Percentiles rank a stretch among this genome's conserved stretches.
phyloP scores from a whole-genome alignment of 2,113 vertebrate species.

The Phylloscopus trochilus region DNA sequence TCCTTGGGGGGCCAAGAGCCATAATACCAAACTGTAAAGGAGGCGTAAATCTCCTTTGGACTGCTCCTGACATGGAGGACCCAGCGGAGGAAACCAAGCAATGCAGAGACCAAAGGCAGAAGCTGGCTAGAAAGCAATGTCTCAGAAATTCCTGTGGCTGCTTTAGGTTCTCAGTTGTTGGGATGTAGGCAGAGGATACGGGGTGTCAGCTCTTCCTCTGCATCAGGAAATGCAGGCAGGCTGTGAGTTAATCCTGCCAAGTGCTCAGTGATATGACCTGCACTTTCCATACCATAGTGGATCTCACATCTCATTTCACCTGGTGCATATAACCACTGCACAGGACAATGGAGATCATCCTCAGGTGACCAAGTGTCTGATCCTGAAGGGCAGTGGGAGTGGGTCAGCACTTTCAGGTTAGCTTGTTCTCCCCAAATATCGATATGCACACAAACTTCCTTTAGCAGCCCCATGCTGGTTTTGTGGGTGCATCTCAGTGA shows the following conservation, averaged over 20 bases:
- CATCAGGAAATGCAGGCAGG: neutral
- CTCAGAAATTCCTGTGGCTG: neutral
- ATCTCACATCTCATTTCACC: neutral
- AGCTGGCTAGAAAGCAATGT: neutral
- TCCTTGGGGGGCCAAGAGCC: accelerated
- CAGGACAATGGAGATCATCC: neutral
- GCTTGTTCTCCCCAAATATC: neutral
- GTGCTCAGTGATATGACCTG: neutral
- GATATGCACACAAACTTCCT: neutral
- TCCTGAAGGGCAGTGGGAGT: neutral
- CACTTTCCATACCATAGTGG: neutral
- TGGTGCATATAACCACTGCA: neutral
- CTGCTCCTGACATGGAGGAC: neutral
- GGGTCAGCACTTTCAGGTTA: neutral
- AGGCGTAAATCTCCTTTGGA: neutral
- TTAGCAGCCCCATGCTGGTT: neutral
- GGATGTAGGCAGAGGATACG: neutral
- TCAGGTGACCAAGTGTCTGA: neutral
- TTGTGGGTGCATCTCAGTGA: neutral
- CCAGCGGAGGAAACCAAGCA: neutral
- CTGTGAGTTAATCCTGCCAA: neutral
- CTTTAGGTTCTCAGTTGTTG: neutral
- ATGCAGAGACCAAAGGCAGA: accelerated
- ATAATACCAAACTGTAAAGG: neutral
- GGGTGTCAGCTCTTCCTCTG: neutral